Conservation (phyloP, 1,140 invertebrate species). For the Gonatopus flavifemur region DNA sequence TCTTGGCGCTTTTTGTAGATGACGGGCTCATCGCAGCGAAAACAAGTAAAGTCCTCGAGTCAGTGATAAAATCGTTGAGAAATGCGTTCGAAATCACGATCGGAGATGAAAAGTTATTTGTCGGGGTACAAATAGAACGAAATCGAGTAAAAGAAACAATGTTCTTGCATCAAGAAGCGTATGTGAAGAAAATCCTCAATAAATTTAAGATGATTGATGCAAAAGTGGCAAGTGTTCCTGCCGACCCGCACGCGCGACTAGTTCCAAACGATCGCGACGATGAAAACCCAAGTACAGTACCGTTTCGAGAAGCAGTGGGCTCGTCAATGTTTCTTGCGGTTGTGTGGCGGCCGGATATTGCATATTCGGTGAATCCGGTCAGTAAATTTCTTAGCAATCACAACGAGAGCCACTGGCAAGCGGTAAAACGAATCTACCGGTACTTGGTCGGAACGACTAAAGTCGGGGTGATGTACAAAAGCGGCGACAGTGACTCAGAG, state of each 20-base stretch:
- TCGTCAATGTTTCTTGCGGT: slow-evolving; percentile 42
- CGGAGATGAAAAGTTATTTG: not conserved
- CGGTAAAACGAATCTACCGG: not conserved
- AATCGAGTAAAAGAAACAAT: slow-evolving; percentile 11
- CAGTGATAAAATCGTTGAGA: not conserved
- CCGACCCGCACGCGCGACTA: slow-evolving; percentile 4
- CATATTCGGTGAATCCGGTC: not conserved
- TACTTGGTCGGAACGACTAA: not conserved
- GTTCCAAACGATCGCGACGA: slow-evolving; percentile 3
- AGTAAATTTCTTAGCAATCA: not conserved
- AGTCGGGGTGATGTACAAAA: not conserved
- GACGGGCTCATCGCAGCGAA: not conserved
- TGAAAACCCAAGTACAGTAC: slow-evolving; percentile 13
- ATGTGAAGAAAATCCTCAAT: slow-evolving; percentile 30
- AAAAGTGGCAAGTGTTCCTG: slow-evolving; percentile 32
- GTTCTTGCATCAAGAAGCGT: slow-evolving; percentile 30
- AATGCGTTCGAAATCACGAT: not conserved
- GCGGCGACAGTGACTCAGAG: not conserved
- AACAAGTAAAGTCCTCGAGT: not conserved
- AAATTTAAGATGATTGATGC: slow-evolving; percentile 36
- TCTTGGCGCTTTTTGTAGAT: not conserved
- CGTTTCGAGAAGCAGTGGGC: slow-evolving; percentile 45
- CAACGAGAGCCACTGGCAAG: not conserved
- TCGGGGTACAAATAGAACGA: slow-evolving; percentile 3
- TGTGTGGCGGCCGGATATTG: slow-evolving; percentile 1